Conservation (phyloP, 1,140 invertebrate genomes). For the Calephelis virginiensis region DNA sequence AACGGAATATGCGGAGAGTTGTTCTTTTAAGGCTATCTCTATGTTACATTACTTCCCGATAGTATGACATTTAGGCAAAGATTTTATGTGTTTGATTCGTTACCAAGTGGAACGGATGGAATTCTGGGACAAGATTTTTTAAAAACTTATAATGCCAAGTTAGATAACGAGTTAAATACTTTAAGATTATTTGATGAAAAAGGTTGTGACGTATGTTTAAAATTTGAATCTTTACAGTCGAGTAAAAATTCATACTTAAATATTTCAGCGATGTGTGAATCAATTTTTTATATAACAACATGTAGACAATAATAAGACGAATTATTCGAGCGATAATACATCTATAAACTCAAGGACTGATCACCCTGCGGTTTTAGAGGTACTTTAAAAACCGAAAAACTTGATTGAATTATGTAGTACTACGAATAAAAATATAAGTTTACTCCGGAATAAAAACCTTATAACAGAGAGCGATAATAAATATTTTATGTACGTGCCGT, state of each 20-base stretch:
- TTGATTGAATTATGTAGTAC: constrained; percentile 8
- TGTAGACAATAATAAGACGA: no score
- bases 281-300: no score
- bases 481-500: background rate
- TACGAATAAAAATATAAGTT: constrained; percentile 4
- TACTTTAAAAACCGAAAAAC: constrained; percentile 1
- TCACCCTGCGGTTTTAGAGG: no score
- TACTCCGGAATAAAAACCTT: background rate
- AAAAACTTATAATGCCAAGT: background rate
- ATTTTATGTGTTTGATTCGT: no score
- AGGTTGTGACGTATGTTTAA: background rate
- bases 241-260: constrained; percentile 8
- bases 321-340: no score
- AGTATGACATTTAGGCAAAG: background rate
- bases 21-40: background rate
- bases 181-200: no score
- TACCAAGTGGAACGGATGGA: no score
- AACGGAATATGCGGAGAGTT: background rate
- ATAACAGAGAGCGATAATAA: background rate
- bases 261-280: no score
- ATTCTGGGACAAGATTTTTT: background rate
- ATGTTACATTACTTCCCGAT: background rate
- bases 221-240: background rate
- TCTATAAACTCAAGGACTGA: no score
- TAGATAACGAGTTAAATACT: background rate